Conservation (phyloP, 2,797 vertebrate species). For the Channallabes apus region DNA sequence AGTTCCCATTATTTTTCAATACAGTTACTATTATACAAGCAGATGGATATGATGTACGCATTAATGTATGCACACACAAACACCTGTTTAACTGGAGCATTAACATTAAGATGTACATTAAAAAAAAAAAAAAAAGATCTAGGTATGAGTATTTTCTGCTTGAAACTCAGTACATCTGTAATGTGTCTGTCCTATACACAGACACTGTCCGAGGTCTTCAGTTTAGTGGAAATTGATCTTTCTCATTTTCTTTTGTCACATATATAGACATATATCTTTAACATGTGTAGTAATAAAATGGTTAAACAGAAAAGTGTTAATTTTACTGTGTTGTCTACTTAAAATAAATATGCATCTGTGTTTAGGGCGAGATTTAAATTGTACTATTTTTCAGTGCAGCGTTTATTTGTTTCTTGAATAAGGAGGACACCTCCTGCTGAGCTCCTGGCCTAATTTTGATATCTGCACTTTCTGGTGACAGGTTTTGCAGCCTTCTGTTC, state of each 20-base stretch:
- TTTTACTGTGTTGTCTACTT: constrained; percentile 12
- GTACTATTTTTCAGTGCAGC: no score
- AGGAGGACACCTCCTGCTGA: neutral
- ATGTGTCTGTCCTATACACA: neutral
- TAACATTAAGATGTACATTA: no score
- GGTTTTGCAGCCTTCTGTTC: constrained; percentile 63
- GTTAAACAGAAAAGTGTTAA: neutral
- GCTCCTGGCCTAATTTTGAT: constrained; percentile 2
- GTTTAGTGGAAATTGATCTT: neutral
- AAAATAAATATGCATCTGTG: neutral
- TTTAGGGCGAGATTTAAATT: constrained; percentile 4
- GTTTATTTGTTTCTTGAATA: neutral
- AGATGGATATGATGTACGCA: neutral
- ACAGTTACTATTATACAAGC: neutral
- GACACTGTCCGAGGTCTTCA: neutral
- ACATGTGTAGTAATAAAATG: neutral
- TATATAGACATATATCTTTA: no score
- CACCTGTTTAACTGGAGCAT: no score
- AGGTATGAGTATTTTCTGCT: neutral
- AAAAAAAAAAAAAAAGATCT: no score
- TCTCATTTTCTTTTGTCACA: neutral
- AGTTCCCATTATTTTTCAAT: neutral
- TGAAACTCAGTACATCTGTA: neutral
- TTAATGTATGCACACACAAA: no score
- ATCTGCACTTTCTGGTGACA: constrained; percentile 48